Base-by-base conservation (phyloP, 2,113 vertebrate genomes). In the Siniperca chuatsi region DNA sequence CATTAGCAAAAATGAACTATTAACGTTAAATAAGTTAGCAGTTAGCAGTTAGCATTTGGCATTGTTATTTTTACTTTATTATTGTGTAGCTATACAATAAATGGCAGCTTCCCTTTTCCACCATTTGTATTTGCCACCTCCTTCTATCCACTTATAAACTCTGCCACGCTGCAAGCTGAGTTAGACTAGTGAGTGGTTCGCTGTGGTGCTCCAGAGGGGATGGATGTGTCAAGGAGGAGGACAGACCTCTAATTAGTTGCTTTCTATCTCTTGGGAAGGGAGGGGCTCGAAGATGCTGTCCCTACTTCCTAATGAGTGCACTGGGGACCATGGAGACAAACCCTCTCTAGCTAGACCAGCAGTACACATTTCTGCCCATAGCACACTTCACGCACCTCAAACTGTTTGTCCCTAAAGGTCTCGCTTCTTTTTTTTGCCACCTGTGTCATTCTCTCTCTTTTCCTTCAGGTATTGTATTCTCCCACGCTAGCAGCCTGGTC, bases 301-400 rank as follows among this genome's bases (percentile, higher is more conserved):
- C 86, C 87, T 86, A 71, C 88, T 84, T 94, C 80, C 88, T 95
- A 95, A 95, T 95, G 92, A 95, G 92, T 9, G 90, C 93, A 91
- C 87, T 87, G 83, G 94, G 93, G 92, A 94, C 93, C 87, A 90
- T 82, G 21, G 42, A 89, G 86, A 86, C 83, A 77, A 90, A 89
- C 60, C 74, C 78, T 86, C 9, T 35, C 83, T 29, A 44, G 64
- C 82, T 75, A 75, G 42, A 86, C 83, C 83, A 65, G 48, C 40
- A 3, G 40, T 72, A 60, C 72, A 87, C 75, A 72, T 87, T 82
- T 80, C 58, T 75, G 61, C 73, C 82, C 84, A 40, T 54, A 44
- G 65, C 64, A 57, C 77, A 72, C 77, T 81, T 83, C 84, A 81
- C 29, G 23, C 23, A 78, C 78, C 79, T 86, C 83, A 86, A 87